phyloP scores from a whole-genome alignment of 2,888 invertebrate species.

The Brachynemurus nebulosus region DNA sequence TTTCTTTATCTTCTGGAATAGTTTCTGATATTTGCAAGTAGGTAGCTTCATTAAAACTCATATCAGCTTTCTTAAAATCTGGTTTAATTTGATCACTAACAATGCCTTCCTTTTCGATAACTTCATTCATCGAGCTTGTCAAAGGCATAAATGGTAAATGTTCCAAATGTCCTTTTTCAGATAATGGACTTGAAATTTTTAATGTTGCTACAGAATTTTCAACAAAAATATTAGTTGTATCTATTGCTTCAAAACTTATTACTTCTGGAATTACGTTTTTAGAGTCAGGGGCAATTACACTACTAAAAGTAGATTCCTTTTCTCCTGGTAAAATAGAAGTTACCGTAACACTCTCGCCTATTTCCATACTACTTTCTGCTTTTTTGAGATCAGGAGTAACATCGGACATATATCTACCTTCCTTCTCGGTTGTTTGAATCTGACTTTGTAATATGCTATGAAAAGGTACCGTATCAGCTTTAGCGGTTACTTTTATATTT shows the following conservation, averaged over 20 bases:
- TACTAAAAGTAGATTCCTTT: slow-evolving; percentile 37
- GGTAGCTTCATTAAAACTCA: slow-evolving; percentile 31
- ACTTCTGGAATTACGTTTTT: slow-evolving; percentile 33
- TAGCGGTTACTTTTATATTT: slow-evolving; percentile 29
- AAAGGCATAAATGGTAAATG: slow-evolving; percentile 40
- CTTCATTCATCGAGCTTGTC: slow-evolving; percentile 36
- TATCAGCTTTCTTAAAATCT: slow-evolving; percentile 31
- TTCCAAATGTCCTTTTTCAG: slow-evolving; percentile 35
- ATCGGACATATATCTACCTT: slow-evolving; percentile 31
- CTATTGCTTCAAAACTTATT: slow-evolving; percentile 35
- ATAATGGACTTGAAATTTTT: slow-evolving; percentile 28
- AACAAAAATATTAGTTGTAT: slow-evolving; percentile 39
- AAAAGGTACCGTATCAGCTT: slow-evolving; percentile 34
- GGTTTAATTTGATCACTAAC: slow-evolving; percentile 33
- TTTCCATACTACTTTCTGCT: slow-evolving; percentile 36
- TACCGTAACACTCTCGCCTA: slow-evolving; percentile 40
- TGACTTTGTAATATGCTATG: slow-evolving; percentile 43
- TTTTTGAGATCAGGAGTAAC: slow-evolving; percentile 32
- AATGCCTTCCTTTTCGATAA: slow-evolving; percentile 42
- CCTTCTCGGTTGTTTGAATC: slow-evolving; percentile 42
- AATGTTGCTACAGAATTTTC: slow-evolving; percentile 39
- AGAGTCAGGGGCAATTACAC: slow-evolving; percentile 24
- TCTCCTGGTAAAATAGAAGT: slow-evolving; percentile 40
- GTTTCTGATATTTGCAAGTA: slow-evolving; percentile 32
- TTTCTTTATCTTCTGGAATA: slow-evolving; percentile 34